Evolutionary conservation across 2,113 vertebrate species (phyloP), one percentile per base, ranked within the genome.

Genomic region (Ornithorhynchus anatinus): DNA sequence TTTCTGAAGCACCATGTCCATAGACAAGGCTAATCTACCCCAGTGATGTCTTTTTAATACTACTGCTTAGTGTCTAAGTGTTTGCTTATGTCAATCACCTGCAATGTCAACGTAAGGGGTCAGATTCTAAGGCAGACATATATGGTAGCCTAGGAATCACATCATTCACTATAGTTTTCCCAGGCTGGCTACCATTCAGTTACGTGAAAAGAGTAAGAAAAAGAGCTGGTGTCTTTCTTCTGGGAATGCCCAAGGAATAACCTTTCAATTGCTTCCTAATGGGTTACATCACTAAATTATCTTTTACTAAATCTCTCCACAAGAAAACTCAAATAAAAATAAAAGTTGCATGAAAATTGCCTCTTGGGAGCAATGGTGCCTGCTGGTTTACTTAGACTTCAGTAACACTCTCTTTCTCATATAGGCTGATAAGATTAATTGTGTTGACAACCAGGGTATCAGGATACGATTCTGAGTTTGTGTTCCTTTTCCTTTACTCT

Each of bases 21-120:
- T 25, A 73, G 78, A 82, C 48, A 88, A 52, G 36, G 59, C 44
- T 78, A 42, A 40, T 33, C n/a, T 77, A 40, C 29, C 40, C 36
- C 75, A 59, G 29, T 57, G 62, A 77, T 53, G 23, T 4, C 48
- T 88, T 80, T 87, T 82, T 88, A 89, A 91, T 87, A 70, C 72
- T 47, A 52, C 19, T 13, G 12, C 47, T 57, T 76, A 73, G 58
- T 44, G 67, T 68, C 81, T 39, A 59, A 86, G 29, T 85, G 84
- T 92, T 92, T 92, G 82, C 68, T 88, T 81, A 79, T 91, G 83
- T 90, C 87, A 79, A 66, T 81, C 85, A 89, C 84, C 73, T 88
- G 80, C 71, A 88, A 85, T 79, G 84, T 81, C 43, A 79, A 87
- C 69, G 33, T 52, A 63, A 68, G 72, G 68, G 74, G 63, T 86